Percentiles rank a stretch among this genome's conserved stretches.
Conservation (phyloP, 2,888 invertebrate species). For the Drosophila testacea region DNA sequence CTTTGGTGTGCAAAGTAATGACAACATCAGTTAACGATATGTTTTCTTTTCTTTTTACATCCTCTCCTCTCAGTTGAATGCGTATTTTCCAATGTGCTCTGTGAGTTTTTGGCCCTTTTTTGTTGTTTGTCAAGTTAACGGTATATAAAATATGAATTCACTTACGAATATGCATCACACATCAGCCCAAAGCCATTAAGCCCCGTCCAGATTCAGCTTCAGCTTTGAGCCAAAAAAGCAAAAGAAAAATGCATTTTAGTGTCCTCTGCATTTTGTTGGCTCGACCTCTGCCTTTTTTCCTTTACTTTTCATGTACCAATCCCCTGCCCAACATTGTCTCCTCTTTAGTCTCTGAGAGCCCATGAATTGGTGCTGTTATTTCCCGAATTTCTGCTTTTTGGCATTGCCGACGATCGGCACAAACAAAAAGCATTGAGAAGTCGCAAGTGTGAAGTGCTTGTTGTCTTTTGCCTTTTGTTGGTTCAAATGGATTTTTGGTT, state of each 20-base stretch:
- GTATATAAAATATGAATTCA: conserved; percentile 84
- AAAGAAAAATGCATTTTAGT: conserved; percentile 14
- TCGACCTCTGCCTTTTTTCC: conserved; percentile 20
- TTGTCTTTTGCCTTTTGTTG: conserved; percentile 20
- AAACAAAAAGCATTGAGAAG: conserved; percentile 23
- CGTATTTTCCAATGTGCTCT: conserved; percentile 9
- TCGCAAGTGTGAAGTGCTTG: conserved; percentile 41
- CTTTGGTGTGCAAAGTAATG: conserved; percentile 62
- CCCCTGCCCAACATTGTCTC: conserved; percentile 11
- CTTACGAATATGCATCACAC: conserved; percentile 79
- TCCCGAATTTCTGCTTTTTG: conserved; percentile 33
- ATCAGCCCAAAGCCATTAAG: conserved; percentile 82
- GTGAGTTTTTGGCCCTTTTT: conserved; percentile 41
- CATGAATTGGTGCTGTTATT: conserved; percentile 30
- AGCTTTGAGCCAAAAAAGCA: conserved; percentile 29
- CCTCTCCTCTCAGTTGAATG: neutral
- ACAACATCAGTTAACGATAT: conserved; percentile 69
- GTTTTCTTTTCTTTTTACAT: conserved; percentile 21
- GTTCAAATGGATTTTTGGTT: conserved; percentile 34
- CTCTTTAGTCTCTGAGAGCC: conserved; percentile 7
- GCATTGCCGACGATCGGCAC: conserved; percentile 38
- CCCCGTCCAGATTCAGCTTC: conserved; percentile 17
- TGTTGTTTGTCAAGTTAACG: conserved; percentile 55
- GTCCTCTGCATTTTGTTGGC: conserved; percentile 25
- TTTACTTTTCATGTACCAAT: neutral